Evolutionary conservation across 2,113 vertebrate species (phyloP).

Genomic region (Speoplatyrhinus poulsoni): DNA sequence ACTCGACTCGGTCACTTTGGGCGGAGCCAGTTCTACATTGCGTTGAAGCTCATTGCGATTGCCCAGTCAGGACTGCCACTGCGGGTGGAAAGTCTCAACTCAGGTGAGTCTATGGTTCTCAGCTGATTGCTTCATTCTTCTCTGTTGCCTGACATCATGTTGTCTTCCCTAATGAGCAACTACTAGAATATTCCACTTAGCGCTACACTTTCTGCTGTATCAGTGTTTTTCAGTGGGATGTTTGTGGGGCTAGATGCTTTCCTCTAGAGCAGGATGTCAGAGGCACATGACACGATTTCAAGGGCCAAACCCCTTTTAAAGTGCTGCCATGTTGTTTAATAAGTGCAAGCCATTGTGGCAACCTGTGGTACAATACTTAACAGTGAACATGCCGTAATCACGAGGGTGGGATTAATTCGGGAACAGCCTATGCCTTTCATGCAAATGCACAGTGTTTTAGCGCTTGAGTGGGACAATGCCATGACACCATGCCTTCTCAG

Average conservation of each 20-base stretch:
- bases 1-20: slow-evolving; percentile 96
- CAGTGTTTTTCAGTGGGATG: not conserved
- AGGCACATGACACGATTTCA: not conserved
- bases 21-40: slow-evolving; percentile 98
- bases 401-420: no score
- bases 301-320: not conserved
- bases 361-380: not conserved
- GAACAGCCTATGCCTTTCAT: no score
- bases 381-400: no score
- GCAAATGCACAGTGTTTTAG: no score
- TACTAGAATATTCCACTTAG: not conserved
- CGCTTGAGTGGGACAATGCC: no score
- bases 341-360: not conserved
- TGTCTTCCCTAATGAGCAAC: not conserved
- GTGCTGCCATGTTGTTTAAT: not conserved
- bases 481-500: no score
- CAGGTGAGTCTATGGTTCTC: slow-evolving; percentile 77
- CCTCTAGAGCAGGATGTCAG: not conserved
- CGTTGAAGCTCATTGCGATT: slow-evolving; percentile 95
- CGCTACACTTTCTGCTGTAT: not conserved
- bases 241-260: not conserved
- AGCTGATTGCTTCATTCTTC: not conserved
- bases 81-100: slow-evolving; percentile 95
- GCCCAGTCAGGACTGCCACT: slow-evolving; percentile 94
- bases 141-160: no score